Evolutionary conservation across 2,888 invertebrate species (phyloP).

Genomic region (Metalampra italica): DNA sequence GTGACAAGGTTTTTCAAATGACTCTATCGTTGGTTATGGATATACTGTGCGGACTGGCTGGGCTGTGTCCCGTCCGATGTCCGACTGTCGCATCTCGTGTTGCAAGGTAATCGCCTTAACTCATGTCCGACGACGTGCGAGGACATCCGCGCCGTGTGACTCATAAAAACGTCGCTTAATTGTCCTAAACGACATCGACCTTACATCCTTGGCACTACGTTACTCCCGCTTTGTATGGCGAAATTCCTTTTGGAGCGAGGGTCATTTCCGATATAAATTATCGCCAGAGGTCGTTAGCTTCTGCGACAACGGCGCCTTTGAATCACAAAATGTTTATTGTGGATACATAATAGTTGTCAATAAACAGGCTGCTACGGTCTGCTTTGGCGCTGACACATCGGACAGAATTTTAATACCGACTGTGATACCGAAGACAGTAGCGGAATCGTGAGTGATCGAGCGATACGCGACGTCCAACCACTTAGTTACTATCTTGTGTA

Average conservation of each 20-base stretch:
- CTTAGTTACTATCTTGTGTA: constrained; percentile 8
- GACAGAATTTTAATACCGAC: constrained; percentile 20
- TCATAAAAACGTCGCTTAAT: constrained; percentile 25
- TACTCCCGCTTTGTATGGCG: constrained; percentile 15
- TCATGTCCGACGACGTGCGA: constrained; percentile 12
- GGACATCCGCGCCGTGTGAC: constrained; percentile 21
- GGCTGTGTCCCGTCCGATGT: neutral
- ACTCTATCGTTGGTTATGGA: neutral
- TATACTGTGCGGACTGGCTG: neutral
- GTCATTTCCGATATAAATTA: constrained; percentile 6
- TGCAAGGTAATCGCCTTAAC: constrained; percentile 16
- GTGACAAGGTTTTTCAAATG: neutral
- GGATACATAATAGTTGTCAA: constrained; percentile 14
- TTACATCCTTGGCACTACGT: constrained; percentile 13
- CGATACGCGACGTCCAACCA: constrained; percentile 7
- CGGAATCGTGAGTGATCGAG: constrained; percentile 13
- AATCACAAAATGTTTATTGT: constrained; percentile 9
- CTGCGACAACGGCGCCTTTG: constrained; percentile 14
- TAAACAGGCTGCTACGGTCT: constrained; percentile 22
- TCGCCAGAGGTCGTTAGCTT: constrained; percentile 20
- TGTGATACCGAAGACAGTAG: constrained; percentile 17
- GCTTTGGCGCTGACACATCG: constrained; percentile 20
- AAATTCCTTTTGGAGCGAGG: constrained; percentile 6
- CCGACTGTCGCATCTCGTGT: constrained; percentile 10
- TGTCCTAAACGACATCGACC: constrained; percentile 19